Conservation (phyloP, 1,140 invertebrate species). For the Melanaphis sacchari region DNA sequence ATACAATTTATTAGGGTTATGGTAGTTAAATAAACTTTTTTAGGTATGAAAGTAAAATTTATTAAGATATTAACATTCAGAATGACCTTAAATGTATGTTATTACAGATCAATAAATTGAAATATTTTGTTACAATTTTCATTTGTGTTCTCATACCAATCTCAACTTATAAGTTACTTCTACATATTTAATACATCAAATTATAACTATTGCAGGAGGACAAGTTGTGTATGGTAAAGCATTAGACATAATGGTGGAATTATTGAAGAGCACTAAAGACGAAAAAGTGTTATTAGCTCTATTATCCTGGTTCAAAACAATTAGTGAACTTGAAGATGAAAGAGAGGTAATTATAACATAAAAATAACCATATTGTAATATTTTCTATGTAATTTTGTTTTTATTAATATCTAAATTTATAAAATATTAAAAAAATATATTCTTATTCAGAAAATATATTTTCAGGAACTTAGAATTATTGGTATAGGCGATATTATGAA, state of each 20-base stretch:
- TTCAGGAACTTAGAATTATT: constrained; percentile 43
- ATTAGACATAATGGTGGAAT: constrained; percentile 42
- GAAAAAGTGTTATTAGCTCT: constrained; percentile 30
- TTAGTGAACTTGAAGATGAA: constrained; percentile 54
- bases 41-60: not conserved
- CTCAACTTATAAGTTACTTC: not conserved
- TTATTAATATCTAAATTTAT: not conserved
- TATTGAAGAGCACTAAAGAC: constrained; percentile 32
- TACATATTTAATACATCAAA: not conserved
- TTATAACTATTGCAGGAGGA: not conserved
- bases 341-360: constrained; percentile 36
- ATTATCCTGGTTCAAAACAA: constrained; percentile 51
- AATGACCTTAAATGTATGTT: not conserved
- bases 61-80: not conserved
- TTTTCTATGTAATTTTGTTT: not conserved
- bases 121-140: not conserved
- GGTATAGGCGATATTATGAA: constrained; percentile 40
- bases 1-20: not conserved
- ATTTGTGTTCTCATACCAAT: not conserved
- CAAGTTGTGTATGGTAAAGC: constrained; percentile 50
- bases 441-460: not conserved
- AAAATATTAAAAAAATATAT: not conserved
- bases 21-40: not conserved
- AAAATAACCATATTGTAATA: not conserved
- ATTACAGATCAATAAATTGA: not conserved